Evolutionary conservation across 2,113 vertebrate genomes (phyloP), one percentile per base, ranked within the genome.

Genomic region (Mormyrus lacerda): DNA sequence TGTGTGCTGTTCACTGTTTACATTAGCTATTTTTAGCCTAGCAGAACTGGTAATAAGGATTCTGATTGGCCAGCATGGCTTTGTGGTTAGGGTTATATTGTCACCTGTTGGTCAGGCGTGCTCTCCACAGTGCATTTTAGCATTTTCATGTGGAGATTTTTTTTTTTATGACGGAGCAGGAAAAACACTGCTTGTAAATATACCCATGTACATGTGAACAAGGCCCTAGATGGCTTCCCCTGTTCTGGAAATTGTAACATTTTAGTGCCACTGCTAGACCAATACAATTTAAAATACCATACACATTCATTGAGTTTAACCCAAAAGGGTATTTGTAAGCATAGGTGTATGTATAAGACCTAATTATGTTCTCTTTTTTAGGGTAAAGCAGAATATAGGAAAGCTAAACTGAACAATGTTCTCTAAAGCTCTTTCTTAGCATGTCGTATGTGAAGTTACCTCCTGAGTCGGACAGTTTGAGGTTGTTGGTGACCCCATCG

Each of bases 391-490:
- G 15, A 50, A 31, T 35, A 17, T 27, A 10, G 7, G 21, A n/a
- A 4, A 87, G 55, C 50, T 53, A 51, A 87, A 19, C 17, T 53
- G 51, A 42, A 84, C 24, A 21, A 21, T 5, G 13, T 21, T 69
- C 31, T 55, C 21, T 84, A 83, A 50, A 58, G 24, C 73, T 89
- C 24, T n/a, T 21, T 53, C 15, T 89, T 21, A 31, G 50, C 17
- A 44, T 35, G 7, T 7, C 3, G 31, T 69, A 82, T 47, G 88
- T 27, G 55, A 61, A 13, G 6, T 86, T 92, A 94, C 94, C 94
- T 93, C 93, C 94, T 0, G 94, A 94, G 82, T 94, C 94, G 87
- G 93, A 88, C 50, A 90, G 82, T 88, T 91, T 94, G 82, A 94
- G 91, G 31, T 93, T 92, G 13, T 93, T 91, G 85, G 87, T 92